Evolutionary conservation across 2,888 invertebrate genomes (phyloP).

Genomic region (Chrysodeixis includens): DNA sequence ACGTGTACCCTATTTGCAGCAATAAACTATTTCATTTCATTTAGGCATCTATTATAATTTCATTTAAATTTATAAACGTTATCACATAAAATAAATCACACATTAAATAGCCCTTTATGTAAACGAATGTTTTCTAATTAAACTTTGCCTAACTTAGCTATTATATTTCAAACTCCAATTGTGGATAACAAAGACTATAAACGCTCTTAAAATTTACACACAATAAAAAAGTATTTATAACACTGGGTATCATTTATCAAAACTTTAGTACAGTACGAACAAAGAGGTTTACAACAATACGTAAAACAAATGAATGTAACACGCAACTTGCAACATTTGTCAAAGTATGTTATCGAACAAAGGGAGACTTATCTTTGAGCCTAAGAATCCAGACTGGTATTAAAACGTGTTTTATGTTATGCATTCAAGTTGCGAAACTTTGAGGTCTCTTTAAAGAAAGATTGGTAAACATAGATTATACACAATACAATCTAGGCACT

Average conservation of each 20-base stretch:
- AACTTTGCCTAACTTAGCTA: background rate
- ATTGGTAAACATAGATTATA: background rate
- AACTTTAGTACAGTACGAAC: conserved; percentile 1
- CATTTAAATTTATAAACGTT: too few species aligned
- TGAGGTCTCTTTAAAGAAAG: background rate
- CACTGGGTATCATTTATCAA: background rate
- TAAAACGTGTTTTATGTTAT: background rate
- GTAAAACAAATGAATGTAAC: background rate
- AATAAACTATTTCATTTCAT: too few species aligned
- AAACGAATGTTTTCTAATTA: background rate
- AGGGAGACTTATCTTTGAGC: background rate
- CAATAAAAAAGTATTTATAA: background rate
- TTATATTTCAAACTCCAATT: background rate
- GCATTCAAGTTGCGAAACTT: background rate
- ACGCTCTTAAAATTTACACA: background rate
- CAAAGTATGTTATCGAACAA: background rate
- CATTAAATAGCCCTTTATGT: background rate
- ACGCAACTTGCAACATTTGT: background rate
- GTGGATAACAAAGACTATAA: background rate
- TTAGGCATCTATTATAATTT: too few species aligned
- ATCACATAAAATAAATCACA: background rate
- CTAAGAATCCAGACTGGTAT: conserved; percentile 9
- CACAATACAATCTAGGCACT: too few species aligned
- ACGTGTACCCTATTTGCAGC: too few species aligned
- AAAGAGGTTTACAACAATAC: background rate